A percentile compares a stretch with the other conserved stretches of the same genome.
Conservation (phyloP, 2,888 invertebrate genomes). For the Odiellus spinosus region DNA sequence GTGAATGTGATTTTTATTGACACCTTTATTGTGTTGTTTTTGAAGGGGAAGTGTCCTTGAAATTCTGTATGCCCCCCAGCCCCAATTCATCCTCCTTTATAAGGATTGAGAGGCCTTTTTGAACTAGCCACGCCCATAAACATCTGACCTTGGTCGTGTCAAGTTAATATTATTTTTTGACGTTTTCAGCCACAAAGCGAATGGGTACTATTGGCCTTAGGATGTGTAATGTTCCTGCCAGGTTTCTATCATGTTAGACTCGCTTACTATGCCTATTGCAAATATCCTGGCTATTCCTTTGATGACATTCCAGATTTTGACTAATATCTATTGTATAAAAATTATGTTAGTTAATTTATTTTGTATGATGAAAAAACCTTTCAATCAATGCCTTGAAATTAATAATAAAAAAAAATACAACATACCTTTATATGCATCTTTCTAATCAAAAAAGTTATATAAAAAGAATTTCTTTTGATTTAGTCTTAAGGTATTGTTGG, state of each 20-base stretch:
- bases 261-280: slow-evolving; percentile 66
- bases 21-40: background rate
- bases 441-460: too few relatives aligned
- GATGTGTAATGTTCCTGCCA: slow-evolving; percentile 74
- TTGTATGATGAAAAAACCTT: too few relatives aligned
- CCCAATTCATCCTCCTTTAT: background rate
- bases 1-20: slow-evolving; percentile 30
- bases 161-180: slow-evolving; percentile 1
- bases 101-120: background rate
- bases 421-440: too few relatives aligned
- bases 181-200: slow-evolving; percentile 59
- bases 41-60: background rate
- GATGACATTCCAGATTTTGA: slow-evolving; percentile 80
- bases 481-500: too few relatives aligned
- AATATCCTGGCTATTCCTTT: slow-evolving; percentile 67
- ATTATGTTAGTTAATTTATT: too few relatives aligned
- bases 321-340: slow-evolving; percentile 24
- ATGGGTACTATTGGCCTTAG: slow-evolving; percentile 76
- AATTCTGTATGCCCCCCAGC: background rate
- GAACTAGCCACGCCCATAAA: background rate
- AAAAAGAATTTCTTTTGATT: too few relatives aligned
- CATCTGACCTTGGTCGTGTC: background rate
- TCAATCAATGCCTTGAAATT: too few relatives aligned
- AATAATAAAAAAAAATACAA: too few relatives aligned
- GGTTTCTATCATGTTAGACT: slow-evolving; percentile 79